Evolutionary conservation across 2,888 invertebrate genomes (phyloP).

Genomic region (Malacosoma neustria): DNA sequence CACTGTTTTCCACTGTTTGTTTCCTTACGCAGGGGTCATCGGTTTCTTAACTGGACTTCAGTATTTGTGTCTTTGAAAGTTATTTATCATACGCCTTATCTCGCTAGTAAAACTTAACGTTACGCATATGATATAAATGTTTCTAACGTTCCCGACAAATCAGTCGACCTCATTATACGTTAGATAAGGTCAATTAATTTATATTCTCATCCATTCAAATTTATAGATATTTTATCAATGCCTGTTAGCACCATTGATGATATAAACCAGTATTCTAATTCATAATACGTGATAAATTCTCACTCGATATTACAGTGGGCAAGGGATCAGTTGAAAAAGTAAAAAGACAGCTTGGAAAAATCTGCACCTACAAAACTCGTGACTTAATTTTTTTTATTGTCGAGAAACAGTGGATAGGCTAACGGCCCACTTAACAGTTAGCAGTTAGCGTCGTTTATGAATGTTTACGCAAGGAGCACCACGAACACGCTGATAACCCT

Average conservation of each 20-base stretch:
- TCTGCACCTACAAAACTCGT: too few relatives aligned
- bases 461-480: too few relatives aligned
- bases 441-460: too few relatives aligned
- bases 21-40: conserved; percentile 28
- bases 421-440: too few relatives aligned
- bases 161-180: neutral
- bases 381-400: too few relatives aligned
- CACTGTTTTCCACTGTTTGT: conserved; percentile 19
- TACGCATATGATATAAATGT: neutral
- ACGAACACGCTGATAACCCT: too few relatives aligned
- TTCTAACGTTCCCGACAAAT: neutral
- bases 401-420: too few relatives aligned
- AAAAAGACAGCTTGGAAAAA: too few relatives aligned
- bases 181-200: neutral
- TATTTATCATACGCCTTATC: neutral
- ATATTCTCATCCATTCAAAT: conserved; percentile 1
- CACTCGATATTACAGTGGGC: too few relatives aligned
- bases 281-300: too few relatives aligned
- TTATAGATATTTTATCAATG: neutral
- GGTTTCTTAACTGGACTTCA: conserved; percentile 24
- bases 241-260: neutral
- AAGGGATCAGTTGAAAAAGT: too few relatives aligned
- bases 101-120: neutral
- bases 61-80: conserved; percentile 4
- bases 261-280: conserved; percentile 3